A percentile compares a stretch with the other conserved stretches of the same genome.
These are phyloP conservation scores for Melopsittacus undulatus DNA, from an alignment of 2,797 vertebrate genomes.

Conservation along the genomic window DNA sequence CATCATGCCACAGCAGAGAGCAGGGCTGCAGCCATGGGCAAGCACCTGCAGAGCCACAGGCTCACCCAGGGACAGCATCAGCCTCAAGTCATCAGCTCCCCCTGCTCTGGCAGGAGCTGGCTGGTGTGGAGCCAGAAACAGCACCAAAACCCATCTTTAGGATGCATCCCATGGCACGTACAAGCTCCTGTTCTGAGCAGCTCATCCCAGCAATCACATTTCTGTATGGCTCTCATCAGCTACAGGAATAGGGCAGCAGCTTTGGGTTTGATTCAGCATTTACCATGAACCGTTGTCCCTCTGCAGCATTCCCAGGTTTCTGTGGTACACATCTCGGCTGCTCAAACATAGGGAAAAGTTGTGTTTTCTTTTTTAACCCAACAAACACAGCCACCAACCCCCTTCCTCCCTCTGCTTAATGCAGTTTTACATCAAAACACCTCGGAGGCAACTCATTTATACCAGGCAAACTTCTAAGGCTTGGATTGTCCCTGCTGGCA, in stretches of 20 bases:
- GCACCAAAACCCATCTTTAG: neutral
- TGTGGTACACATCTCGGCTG: rapidly evolving
- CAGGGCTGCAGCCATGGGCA: neutral
- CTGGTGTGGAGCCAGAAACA: neutral
- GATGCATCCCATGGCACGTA: rapidly evolving
- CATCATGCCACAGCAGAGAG: neutral
- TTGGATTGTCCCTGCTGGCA: slow-evolving; percentile 29
- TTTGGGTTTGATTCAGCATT: neutral
- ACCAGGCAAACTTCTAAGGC: slow-evolving; percentile 35
- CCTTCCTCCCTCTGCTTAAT: neutral
- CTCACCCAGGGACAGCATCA: neutral
- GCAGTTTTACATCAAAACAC: slow-evolving; percentile 23
- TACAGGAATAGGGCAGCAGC: neutral
- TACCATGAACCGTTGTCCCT: rapidly evolving
- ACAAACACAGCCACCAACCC: neutral
- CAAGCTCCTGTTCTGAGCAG: rapidly evolving
- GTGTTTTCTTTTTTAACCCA: neutral
- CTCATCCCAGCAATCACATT: neutral
- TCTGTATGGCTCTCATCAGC: rapidly evolving
- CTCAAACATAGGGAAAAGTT: neutral
- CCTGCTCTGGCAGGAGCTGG: neutral
- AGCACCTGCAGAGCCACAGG: neutral
- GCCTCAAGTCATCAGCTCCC: neutral
- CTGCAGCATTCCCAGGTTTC: neutral
- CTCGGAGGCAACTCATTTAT: neutral